Evolutionary conservation across 2,888 invertebrate species (phyloP).

Genomic region (Polydrusus pterygomalis): DNA sequence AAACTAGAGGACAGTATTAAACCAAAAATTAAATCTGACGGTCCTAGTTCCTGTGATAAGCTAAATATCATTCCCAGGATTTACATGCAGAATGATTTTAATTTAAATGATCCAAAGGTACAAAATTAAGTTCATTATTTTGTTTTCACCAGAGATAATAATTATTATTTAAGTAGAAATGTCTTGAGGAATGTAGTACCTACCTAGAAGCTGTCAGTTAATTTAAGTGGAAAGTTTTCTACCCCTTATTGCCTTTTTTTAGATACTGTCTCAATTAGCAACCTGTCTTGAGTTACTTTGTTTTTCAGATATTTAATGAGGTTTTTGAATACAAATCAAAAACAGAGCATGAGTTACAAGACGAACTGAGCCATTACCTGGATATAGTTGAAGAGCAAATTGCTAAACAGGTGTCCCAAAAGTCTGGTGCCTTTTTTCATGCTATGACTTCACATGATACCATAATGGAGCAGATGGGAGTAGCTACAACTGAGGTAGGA

Average conservation of each 20-base stretch:
- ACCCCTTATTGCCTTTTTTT: too few species aligned
- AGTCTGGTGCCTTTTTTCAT: slow-evolving; percentile 97
- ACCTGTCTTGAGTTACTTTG: too few species aligned
- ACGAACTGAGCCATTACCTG: slow-evolving; percentile 93
- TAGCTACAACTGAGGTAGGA: slow-evolving; percentile 83
- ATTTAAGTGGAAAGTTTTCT: too few species aligned
- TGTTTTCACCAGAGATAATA: too few species aligned
- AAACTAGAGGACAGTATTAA: slow-evolving; percentile 61
- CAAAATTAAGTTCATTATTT: slow-evolving; percentile 66
- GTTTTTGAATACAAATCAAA: slow-evolving; percentile 50
- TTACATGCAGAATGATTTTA: slow-evolving; percentile 87
- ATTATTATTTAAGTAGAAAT: too few species aligned
- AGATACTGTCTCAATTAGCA: too few species aligned
- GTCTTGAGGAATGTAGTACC: too few species aligned
- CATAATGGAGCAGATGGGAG: slow-evolving; percentile 94
- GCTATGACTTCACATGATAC: slow-evolving; percentile 99
- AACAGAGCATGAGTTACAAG: slow-evolving; percentile 84
- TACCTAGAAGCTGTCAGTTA: too few species aligned
- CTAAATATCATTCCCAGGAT: slow-evolving; percentile 87
- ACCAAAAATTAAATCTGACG: slow-evolving; percentile 67
- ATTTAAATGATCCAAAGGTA: slow-evolving; percentile 85
- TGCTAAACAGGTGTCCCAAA: slow-evolving; percentile 93
- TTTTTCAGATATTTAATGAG: slow-evolving; percentile 46
- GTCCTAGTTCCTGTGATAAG: slow-evolving; percentile 66
- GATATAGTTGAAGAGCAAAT: slow-evolving; percentile 96